Base-by-base conservation (phyloP, 2,797 vertebrate species). In the Denticeps clupeoides region DNA sequence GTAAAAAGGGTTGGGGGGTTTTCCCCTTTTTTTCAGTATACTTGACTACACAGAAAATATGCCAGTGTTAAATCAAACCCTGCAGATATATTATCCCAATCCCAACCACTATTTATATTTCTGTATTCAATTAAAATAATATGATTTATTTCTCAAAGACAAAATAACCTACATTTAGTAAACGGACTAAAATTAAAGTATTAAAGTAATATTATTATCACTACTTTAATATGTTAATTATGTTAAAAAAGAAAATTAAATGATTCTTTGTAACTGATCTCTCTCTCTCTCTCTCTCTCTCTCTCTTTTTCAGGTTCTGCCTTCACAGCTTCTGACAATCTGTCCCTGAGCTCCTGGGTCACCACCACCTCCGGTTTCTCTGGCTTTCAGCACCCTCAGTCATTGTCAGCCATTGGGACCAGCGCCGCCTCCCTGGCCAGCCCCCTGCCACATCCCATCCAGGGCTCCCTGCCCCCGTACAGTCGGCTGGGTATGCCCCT, bases 291-390 rank as follows among this genome's bases (percentile, higher is more conserved):
- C 41, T 12, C 7, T 40, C 24, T 22, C 4, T 21, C 27, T 24
- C 53, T 43, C 10, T 2, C 23, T 7, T 27, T 1, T 63, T 7
- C 71, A 98, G 94, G 90, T 3, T 98, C 94, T 0, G 94, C 93
- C 1, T 97, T 98, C 74, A 90, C 87, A 1, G 87, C 92, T 45
- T 97, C 94, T 9, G 94, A 98, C 52, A 97, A 93, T 69, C 76
- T 98, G 51, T 90, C 94, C 8, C 86, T 98, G 60, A 94, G 89
- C 60, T 96, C 93, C 71, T 98, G 94, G 94, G 91, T 97, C 49
- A 89, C 91, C 15, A 85, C 88, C 26, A 84, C 93, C 7, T 88
- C 91, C 0, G 88, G 82, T 26, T 98, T 97, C 66, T 86, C 93
- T 0, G 87, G 90, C 58, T 97, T 98, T 73, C 93, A 97, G 75